Evolutionary conservation across 2,797 vertebrate species (phyloP), one percentile per base, ranked within the genome.

Genomic region (Gymnodraco acuticeps): DNA sequence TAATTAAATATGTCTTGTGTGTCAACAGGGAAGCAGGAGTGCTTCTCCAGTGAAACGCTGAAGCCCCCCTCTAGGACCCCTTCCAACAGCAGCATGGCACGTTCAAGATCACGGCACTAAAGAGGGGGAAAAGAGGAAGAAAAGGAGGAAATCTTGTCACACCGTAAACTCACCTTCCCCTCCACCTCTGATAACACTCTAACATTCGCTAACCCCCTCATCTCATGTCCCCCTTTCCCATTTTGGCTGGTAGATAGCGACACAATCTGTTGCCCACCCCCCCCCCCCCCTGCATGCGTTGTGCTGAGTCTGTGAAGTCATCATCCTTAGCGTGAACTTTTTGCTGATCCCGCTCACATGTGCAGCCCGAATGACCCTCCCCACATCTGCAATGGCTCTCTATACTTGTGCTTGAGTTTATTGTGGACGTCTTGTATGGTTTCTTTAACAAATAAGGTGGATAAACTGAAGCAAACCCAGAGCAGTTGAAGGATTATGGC

Each of bases 31-130:
- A 92, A 94, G 95, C 93, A 96, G 97, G 87, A 96, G 97, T 31
- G 95, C 97, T 77, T 99, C 98, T 65, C 97, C 97, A 70, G 93
- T 96, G 56, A 97, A 97, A 93, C 98, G 97, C 93, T 99, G 96
- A 99, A 90, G 87, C 81, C 88, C 84, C 72, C 75, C 63, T 77
- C 74, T 50, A 54, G 80, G 45, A 59, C 78, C 87, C 80, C 84
- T 76, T 81, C 75, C 88, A 92, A 87, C 77, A 88, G 75, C 85
- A 74, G 63, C 59, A 84, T 79, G 83, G 89, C 85, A 77, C 43
- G 84, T 82, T 82, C 82, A 72, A 84, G 55, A 85, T 58, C 77
- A 52, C 56, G 80, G 74, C 85, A 85, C 85, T 70, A 27, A 75
- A 71, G 73, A 62, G 74, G 72, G 82, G 78, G 68, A 73, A 81